phyloP scores from a whole-genome alignment of 1,140 invertebrate species.

The Drepana arcuata region DNA sequence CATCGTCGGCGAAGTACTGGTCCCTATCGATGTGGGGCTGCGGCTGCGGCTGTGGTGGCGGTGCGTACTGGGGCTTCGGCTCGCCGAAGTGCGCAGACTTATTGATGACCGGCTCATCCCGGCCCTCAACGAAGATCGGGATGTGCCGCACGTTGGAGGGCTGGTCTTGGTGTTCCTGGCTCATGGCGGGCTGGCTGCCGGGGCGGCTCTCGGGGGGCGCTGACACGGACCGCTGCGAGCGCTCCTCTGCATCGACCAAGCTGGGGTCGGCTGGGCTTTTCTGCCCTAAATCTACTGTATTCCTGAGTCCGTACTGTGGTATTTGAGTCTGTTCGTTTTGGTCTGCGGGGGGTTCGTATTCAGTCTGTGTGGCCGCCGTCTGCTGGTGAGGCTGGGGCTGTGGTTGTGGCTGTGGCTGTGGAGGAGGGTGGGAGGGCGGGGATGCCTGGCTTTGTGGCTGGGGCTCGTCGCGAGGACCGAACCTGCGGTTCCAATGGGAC shows the following conservation, averaged over 20 bases:
- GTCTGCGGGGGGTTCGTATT: slow-evolving; percentile 29
- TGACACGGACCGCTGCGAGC: slow-evolving; percentile 79
- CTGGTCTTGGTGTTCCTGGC: slow-evolving; percentile 31
- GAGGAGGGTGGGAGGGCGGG: slow-evolving; percentile 29
- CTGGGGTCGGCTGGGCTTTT: slow-evolving; percentile 74
- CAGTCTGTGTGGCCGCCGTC: slow-evolving; percentile 70
- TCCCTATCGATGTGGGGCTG: slow-evolving; percentile 55
- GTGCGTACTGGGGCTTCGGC: slow-evolving; percentile 48
- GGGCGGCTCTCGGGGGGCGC: slow-evolving; percentile 73
- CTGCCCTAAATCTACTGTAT: slow-evolving; percentile 83
- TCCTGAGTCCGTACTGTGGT: slow-evolving; percentile 80
- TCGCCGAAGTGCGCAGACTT: slow-evolving; percentile 54
- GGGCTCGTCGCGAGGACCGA: slow-evolving; percentile 41
- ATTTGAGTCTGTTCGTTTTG: slow-evolving; percentile 44
- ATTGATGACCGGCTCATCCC: slow-evolving; percentile 81
- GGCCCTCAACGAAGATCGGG: slow-evolving; percentile 89
- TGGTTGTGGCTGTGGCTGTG: no score
- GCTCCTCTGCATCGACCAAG: slow-evolving; percentile 69
- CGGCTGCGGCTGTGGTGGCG: slow-evolving; percentile 40
- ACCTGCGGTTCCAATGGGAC: slow-evolving; percentile 66
- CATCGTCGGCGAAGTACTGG: slow-evolving; percentile 56
- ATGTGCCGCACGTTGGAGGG: slow-evolving; percentile 80
- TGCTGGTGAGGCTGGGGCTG: no score
- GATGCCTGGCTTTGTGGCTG: slow-evolving; percentile 24
- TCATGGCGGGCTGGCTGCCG: slow-evolving; percentile 17